Conservation (phyloP, 1,140 invertebrate species). For the Eufriesea mexicana region DNA sequence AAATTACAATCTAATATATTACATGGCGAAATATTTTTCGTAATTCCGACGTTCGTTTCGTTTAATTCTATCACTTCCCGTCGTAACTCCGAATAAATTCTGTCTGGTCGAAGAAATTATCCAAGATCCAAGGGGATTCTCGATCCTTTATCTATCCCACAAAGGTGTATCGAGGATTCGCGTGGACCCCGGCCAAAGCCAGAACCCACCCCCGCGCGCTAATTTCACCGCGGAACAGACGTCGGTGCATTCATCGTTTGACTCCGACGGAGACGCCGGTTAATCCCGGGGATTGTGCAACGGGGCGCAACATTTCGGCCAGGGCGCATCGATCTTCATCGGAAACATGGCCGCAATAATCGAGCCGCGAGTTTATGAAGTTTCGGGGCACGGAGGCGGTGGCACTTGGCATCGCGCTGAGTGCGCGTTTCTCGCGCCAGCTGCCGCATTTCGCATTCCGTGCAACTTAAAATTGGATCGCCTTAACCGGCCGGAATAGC, state of each 20-base stretch:
- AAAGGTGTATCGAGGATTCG: not conserved
- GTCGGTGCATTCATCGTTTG: conserved; percentile 1
- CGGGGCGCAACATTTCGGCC: not conserved
- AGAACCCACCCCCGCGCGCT: no score
- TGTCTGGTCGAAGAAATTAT: not conserved
- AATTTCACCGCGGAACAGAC: not conserved
- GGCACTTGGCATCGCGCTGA: conserved; percentile 41
- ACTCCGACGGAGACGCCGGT: not conserved
- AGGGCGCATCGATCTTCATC: conserved; percentile 33
- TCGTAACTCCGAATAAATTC: no score
- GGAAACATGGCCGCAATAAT: conserved; percentile 37
- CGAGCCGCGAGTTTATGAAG: conserved; percentile 47
- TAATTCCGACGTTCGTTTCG: no score
- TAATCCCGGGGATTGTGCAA: conserved; percentile 10
- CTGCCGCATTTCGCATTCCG: conserved; percentile 43
- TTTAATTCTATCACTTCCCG: no score
- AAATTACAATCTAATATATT: no score
- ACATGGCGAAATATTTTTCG: no score
- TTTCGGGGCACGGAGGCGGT: conserved; percentile 27
- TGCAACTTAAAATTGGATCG: conserved; percentile 46
- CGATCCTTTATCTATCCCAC: not conserved
- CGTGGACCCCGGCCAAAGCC: no score
- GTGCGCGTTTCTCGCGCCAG: conserved; percentile 41
- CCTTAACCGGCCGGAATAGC: conserved; percentile 33
- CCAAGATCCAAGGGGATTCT: not conserved